Conservation (phyloP, 2,888 invertebrate species). For the Ectemnius lituratus region DNA sequence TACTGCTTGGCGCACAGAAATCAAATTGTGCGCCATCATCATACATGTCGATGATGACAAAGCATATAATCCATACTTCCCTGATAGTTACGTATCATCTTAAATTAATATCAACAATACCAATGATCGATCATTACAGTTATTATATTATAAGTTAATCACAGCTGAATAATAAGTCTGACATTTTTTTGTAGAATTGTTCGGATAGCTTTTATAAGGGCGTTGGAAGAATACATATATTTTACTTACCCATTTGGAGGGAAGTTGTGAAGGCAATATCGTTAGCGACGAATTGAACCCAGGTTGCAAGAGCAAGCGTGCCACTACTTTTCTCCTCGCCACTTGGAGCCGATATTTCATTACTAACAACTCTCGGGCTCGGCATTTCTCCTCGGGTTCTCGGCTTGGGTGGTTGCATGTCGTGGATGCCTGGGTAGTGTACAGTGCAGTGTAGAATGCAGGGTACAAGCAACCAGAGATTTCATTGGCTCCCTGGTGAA, state of each 20-base stretch:
- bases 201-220: not conserved
- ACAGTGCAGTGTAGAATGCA: not conserved
- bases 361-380: constrained; percentile 2
- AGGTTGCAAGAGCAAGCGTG: not conserved
- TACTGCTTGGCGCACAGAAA: too few relatives aligned
- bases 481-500: too few relatives aligned
- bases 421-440: not conserved
- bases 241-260: not conserved
- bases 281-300: constrained; percentile 6
- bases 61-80: too few relatives aligned
- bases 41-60: too few relatives aligned
- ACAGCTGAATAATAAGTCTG: too few relatives aligned
- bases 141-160: too few relatives aligned
- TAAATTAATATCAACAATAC: too few relatives aligned
- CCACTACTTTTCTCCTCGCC: not conserved
- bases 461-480: too few relatives aligned
- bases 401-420: not conserved
- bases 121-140: too few relatives aligned
- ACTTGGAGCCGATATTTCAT: not conserved
- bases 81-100: too few relatives aligned
- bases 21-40: too few relatives aligned
- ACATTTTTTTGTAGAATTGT: too few relatives aligned
- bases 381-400: not conserved
- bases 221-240: not conserved
- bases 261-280: constrained; percentile 1